Base-by-base conservation (phyloP, 2,888 invertebrate species). In the Torymus aiolomorphi region DNA sequence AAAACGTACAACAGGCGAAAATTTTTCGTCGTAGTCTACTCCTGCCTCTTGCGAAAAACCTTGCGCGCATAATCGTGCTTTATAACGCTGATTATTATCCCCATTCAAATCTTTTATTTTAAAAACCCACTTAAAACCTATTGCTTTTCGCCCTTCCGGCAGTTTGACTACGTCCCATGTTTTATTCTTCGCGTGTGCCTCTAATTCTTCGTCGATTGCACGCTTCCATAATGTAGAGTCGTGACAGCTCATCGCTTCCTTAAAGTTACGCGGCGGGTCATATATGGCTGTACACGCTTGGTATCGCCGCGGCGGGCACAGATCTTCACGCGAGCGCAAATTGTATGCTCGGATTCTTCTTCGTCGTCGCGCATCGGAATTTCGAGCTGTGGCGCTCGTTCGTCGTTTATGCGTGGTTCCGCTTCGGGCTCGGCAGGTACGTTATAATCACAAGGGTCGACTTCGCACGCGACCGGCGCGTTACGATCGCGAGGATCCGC, bases 61-160 rank as follows among this genome's bases (percentile, higher is more conserved):
- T n/a, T n/a, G n/a, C n/a, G n/a, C n/a, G n/a, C n/a, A n/a, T n/a
- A n/a, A n/a, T n/a, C n/a, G n/a, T n/a, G n/a, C n/a, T n/a, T n/a
- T n/a, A n/a, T 63, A 12, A 3, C 12, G 20, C 12, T 20, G 13
- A 69, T 20, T 4, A 54, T 14, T 69, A 52, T 67, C 54, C 14
- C 14, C 13, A 54, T n/a, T n/a, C n/a, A 67, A 54, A 31, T 70
- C 16, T 70, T 76, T 76, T 12, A 76, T 31, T 52, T 70, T 76
- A 18, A 76, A 76, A 0, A 63, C 42, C 70, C 76, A 76, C 10
- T 69, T 76, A 31, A 54, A 76, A 2, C 70, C 76, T 24, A 70
- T 76, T 4, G 70, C 24, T 42, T 70, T 76, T 54, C 76, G 63
- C 24, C 52, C 69, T n/a, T 76, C 31, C 10, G 70, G 76, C 14